These are phyloP conservation scores for Parasteatoda lunata DNA, from an alignment of 2,888 invertebrate genomes.

Conservation along the genomic window DNA sequence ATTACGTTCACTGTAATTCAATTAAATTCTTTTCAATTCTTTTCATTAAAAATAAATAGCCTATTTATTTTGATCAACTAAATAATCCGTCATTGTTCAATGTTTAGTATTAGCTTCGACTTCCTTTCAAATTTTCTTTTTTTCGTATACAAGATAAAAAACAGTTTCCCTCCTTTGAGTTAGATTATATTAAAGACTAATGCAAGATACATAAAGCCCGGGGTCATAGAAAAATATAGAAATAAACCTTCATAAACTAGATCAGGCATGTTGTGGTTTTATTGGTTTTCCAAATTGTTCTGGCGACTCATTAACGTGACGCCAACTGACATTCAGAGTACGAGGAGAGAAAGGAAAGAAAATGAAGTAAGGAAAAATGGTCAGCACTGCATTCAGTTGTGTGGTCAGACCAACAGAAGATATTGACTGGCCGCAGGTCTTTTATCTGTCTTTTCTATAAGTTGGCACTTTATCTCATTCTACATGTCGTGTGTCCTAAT, in stretches of 20 bases:
- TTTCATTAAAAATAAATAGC: too few species aligned
- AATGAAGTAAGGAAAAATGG: constrained; percentile 7
- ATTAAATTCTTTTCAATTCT: too few species aligned
- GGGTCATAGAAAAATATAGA: constrained; percentile 18
- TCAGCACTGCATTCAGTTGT: constrained; percentile 17
- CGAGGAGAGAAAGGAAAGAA: constrained; percentile 2
- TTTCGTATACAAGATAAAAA: constrained; percentile 16
- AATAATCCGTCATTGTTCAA: too few species aligned
- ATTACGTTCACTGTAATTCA: too few species aligned
- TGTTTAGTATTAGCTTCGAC: neutral
- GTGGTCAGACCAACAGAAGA: constrained; percentile 38
- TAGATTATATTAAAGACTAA: neutral
- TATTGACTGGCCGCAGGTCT: constrained; percentile 29
- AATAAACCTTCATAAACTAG: neutral
- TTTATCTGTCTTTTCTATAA: neutral
- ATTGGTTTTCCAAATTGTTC: constrained; percentile 46
- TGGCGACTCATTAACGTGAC: constrained; percentile 26
- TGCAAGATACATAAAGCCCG: constrained; percentile 39
- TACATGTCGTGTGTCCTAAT: constrained; percentile 31
- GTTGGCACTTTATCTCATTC: constrained; percentile 12
- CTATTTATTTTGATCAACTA: too few species aligned
- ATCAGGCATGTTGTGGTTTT: constrained; percentile 13
- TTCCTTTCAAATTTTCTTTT: neutral
- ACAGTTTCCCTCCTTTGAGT: neutral
- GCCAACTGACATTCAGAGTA: constrained; percentile 9